phyloP scores from a whole-genome alignment of 2,113 vertebrate genomes.

The Pan troglodytes region DNA sequence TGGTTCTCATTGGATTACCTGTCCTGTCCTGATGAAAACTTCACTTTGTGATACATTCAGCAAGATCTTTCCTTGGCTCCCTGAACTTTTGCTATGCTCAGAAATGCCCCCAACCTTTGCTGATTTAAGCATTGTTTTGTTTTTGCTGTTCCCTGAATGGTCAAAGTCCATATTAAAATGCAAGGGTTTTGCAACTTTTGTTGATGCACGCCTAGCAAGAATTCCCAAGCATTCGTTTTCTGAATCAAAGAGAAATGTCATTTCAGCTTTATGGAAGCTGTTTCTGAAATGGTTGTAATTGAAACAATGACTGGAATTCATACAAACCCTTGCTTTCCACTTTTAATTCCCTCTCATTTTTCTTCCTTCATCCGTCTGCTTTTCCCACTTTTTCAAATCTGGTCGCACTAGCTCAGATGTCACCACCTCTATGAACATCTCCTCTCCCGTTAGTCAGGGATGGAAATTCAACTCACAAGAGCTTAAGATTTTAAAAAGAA shows the following conservation, averaged over 20 bases:
- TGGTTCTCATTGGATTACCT: background rate
- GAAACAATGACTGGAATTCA: background rate
- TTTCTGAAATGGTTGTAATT: background rate
- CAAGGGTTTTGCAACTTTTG: background rate
- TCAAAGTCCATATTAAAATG: conserved; percentile 42
- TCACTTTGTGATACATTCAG: background rate
- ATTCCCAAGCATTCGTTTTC: background rate
- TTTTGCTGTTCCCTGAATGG: background rate
- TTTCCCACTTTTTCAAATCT: background rate
- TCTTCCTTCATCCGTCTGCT: background rate
- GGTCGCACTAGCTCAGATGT: background rate
- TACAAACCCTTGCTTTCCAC: background rate
- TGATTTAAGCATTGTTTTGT: background rate
- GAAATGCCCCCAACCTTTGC: background rate
- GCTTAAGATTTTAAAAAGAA: background rate
- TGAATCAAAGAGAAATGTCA: background rate
- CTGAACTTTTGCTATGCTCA: background rate
- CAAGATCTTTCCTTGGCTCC: background rate
- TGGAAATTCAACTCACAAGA: background rate
- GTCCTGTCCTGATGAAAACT: background rate
- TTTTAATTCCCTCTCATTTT: background rate
- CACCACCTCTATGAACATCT: background rate
- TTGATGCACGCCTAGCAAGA: background rate
- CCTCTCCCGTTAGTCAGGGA: background rate
- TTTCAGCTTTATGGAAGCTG: background rate